Evolutionary conservation across 2,888 invertebrate genomes (phyloP), one percentile per base, ranked within the genome.

Genomic region (Tupiocoris notatus): DNA sequence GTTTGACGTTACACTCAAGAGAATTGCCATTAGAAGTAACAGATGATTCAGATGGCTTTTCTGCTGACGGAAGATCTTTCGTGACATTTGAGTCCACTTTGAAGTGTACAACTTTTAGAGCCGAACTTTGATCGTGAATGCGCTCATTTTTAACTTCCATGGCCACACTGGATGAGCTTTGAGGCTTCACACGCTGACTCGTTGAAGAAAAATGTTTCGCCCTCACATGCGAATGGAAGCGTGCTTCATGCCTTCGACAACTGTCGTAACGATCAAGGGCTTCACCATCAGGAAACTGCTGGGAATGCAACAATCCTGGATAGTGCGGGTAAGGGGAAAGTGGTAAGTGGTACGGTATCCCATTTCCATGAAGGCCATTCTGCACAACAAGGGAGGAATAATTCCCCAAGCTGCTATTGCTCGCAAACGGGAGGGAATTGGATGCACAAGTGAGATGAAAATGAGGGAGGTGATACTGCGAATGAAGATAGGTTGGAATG

Each of bases 391-490:
- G 39, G 12, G 39, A 39, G 39, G 39, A 39, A 39, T 39, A 39
- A 39, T 39, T 39, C 12, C 39, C 39, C 39, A 39, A 39, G 12
- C 12, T 39, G 12, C 17, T 17, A 12, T 20, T 25, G 39, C 1
- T 16, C 23, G 25, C 7, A 23, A 12, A 23, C 64, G 17, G 24
- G 16, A 24, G 9, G 9, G 23, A 17, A 63, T 6, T 63, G 64
- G 24, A 25, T 6, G 16, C n/a, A 7, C 25, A 17, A 12, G 39
- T 16, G 9, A 66, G 7, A 54, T 66, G 66, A 20, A 39, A 66
- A 20, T 66, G 66, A 20, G 24, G 66, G 1, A 17, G 66, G 12
- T 24, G 66, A 25, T 39, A 39, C 16, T 66, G 66, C 1, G 66
- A 16, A 16, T 66, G 66, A 3, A 54, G 9, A 6, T 39, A 1